Evolutionary conservation across 2,113 vertebrate species (phyloP).

Genomic region (Ictalurus furcatus): DNA sequence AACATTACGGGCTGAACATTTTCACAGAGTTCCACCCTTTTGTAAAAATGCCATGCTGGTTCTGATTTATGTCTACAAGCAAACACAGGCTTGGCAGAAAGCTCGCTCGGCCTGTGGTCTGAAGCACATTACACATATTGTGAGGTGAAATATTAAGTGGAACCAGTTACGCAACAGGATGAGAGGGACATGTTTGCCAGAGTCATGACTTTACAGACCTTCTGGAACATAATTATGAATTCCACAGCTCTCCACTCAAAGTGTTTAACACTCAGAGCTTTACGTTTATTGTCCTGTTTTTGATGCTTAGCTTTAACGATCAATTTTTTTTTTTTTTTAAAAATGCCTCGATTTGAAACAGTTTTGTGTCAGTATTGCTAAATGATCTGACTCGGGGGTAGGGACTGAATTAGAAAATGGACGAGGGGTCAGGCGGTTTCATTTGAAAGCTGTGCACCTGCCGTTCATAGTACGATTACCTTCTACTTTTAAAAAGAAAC

Average conservation of each 20-base stretch:
- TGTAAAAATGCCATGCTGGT: slow-evolving; percentile 63
- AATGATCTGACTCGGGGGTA: neutral
- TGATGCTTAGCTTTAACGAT: neutral
- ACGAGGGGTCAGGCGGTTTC: neutral
- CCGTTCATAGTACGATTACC: neutral
- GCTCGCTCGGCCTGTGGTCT: slow-evolving; percentile 51
- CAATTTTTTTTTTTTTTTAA: no score
- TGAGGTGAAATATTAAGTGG: slow-evolving; percentile 56
- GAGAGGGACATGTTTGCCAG: slow-evolving; percentile 35
- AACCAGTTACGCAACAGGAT: slow-evolving; percentile 36
- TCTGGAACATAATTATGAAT: neutral
- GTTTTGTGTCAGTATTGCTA: no score
- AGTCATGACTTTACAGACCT: neutral
- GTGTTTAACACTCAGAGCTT: neutral
- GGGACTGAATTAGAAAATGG: neutral
- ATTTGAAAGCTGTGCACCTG: neutral
- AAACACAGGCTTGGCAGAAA: slow-evolving; percentile 60
- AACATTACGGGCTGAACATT: neutral
- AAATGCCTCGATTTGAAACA: no score
- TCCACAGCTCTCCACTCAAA: neutral
- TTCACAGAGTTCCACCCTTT: slow-evolving; percentile 26
- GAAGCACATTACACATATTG: slow-evolving; percentile 52
- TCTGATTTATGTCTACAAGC: slow-evolving; percentile 59
- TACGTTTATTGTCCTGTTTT: neutral
- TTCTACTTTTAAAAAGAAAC: neutral